Base-by-base conservation (phyloP, 2,888 invertebrate genomes). In the Tenthredo mesomela region DNA sequence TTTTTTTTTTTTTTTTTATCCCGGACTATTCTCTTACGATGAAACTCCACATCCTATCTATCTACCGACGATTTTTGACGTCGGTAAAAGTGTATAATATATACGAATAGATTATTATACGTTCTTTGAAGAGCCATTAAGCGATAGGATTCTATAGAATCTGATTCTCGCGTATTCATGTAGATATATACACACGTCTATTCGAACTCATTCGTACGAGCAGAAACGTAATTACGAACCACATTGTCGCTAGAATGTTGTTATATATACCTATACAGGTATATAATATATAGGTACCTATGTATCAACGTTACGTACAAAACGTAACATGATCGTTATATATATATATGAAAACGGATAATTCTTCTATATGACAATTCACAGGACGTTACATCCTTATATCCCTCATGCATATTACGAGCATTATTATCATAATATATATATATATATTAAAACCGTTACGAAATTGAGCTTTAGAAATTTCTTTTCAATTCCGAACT, bases 131-230 rank as follows among this genome's bases (percentile, higher is more conserved):
- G 77, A 77, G 77, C 54, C 77, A 77, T 77, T 77, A 77, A 54
- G 54, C 77, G 77, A 77, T 50, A 50, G 77, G 25, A 77, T 54
- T 77, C 47, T 77, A 77, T 77, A 77, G 77, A 77, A 77, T 77
- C 29, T 25, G 77, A 77, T 77, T 50, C 77, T 50, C 77, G n/a
- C 77, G n/a, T 33, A 77, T 77, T 50, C 77, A 77, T 21, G 33
- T 15, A 18, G 6, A 33, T 67, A 67, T 73, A 73, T 43, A 73
- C 43, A 40, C 29, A 40, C 73, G 25, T 73, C 43, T 29, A 73
- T 73, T 73, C 40, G 73, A 73, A 73, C 25, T 73, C 43, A 73
- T 73, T 43, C 43, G 73, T 73, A 73, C 73, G 73, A 54, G 25
- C 50, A 54, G 77, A 50, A 54, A 77, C 54, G 77, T 77, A 50